Base-by-base conservation (phyloP, 2,113 vertebrate species). In the Otocyon megalotis region DNA sequence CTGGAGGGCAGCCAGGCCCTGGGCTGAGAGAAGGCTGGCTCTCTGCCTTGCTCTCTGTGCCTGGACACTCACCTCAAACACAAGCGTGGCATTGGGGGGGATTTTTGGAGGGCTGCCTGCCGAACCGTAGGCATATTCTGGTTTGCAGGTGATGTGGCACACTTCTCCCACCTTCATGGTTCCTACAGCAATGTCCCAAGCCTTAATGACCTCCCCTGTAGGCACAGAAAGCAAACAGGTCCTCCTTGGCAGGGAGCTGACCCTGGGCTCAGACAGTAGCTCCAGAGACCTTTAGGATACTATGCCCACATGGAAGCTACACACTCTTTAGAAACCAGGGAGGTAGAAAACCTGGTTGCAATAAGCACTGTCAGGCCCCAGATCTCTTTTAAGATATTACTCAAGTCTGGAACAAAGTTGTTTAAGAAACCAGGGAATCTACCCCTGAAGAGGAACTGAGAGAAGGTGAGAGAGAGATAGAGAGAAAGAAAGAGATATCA, bases 31-130 rank as follows among this genome's bases (percentile, higher is more conserved):
- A 97, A 98, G 62, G 43, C 16, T 96, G 96, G 97, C 87, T 63
- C 28, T 56, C 0, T 86, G 91, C 91, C 87, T 94, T 72, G 91
- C 20, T 48, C 63, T 69, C 32, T 71, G 30, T 67, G 86, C 82
- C 89, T 0, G 11, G 83, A 60, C 80, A 87, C 98, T 98, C 97
- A 99, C 99, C 99, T 99, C 99, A 98, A 99, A 99, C 94, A 99
- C 97, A 77, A 99, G 98, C 0, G 99, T 99, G 48, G 99, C 98
- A 0, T 99, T 99, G n/a, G 99, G 99, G 67, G 99, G 99, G 88
- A 99, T 99, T 98, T 99, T 99, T 17, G 99, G 99, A 22, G 99
- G 99, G 96, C 99, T 99, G 69, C 99, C 99, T n/a, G 99, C 99
- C 85, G 99, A 98, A 48, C 99, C 99, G 14, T 99, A 99, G 12